Evolutionary conservation across 2,113 vertebrate genomes (phyloP).

Genomic region (Oenanthe oenanthe): DNA sequence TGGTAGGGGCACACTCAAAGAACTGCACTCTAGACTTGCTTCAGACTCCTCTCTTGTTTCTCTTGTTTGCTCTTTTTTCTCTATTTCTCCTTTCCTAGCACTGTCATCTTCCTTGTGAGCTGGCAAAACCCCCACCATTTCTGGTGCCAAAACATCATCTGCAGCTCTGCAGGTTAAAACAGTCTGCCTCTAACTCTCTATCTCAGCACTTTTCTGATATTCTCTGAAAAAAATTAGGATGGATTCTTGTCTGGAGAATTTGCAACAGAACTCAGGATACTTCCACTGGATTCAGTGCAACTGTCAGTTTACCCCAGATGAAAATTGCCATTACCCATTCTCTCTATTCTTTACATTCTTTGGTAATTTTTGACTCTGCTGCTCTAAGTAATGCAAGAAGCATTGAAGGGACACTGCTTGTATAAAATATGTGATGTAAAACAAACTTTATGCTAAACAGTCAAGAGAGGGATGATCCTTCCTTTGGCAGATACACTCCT

Average conservation of each 20-base stretch:
- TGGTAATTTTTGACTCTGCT: neutral
- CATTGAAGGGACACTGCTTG: neutral
- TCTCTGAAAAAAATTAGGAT: neutral
- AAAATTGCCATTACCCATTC: neutral
- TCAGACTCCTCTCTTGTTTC: neutral
- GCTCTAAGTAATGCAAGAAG: neutral
- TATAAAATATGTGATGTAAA: neutral
- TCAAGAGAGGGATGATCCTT: neutral
- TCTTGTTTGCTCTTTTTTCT: neutral
- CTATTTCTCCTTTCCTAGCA: neutral
- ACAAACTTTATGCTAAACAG: neutral
- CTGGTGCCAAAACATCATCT: slow-evolving; percentile 32
- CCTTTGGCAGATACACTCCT: neutral
- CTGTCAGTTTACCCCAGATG: neutral
- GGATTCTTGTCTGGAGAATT: neutral
- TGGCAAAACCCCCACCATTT: neutral
- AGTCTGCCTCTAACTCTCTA: neutral
- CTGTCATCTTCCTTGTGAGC: neutral
- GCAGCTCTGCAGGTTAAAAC: slow-evolving; percentile 19
- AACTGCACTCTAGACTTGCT: neutral
- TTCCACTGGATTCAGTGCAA: neutral
- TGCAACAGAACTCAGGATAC: neutral
- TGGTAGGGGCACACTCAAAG: neutral
- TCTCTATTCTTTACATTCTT: neutral
- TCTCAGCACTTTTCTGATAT: slow-evolving; percentile 30